Evolutionary conservation across 2,113 vertebrate genomes (phyloP).

Genomic region (Oryzias javanicus): DNA sequence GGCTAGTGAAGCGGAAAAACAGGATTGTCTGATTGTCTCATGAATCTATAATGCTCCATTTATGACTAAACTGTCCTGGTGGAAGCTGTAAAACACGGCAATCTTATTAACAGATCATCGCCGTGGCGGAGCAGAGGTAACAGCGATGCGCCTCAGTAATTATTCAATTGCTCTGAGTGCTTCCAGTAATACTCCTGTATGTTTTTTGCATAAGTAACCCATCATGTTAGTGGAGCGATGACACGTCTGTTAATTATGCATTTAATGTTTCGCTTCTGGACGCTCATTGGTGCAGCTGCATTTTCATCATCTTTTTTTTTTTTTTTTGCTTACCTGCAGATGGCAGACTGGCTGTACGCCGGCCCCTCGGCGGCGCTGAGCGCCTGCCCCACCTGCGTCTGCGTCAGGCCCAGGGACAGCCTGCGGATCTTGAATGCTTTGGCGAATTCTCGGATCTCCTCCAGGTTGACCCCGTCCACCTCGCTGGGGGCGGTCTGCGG

Average conservation of each 20-base stretch:
- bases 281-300: constrained; percentile 24
- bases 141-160: constrained; percentile 70
- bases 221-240: constrained; percentile 45
- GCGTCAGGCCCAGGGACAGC: constrained; percentile 97
- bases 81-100: constrained; percentile 56
- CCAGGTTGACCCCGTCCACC: constrained; percentile 98
- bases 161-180: constrained; percentile 79
- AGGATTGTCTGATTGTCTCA: constrained; percentile 70
- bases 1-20: constrained; percentile 55
- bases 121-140: constrained; percentile 48
- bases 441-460: constrained; percentile 99
- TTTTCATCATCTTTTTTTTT: background rate
- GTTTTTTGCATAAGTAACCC: constrained; percentile 78
- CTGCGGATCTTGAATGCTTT: constrained; percentile 99
- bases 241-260: constrained; percentile 52
- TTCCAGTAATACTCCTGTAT: constrained; percentile 71
- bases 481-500: constrained; percentile 94
- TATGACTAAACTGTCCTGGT: constrained; percentile 63
- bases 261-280: constrained; percentile 64
- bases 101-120: constrained; percentile 71
- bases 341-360: constrained; percentile 99
- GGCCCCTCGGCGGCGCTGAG: constrained; percentile 97
- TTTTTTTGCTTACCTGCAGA: constrained; percentile 93
- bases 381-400: constrained; percentile 99
- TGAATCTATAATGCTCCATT: constrained; percentile 70